phyloP scores from a whole-genome alignment of 2,113 vertebrate species.

The Phoxinus phoxinus region DNA sequence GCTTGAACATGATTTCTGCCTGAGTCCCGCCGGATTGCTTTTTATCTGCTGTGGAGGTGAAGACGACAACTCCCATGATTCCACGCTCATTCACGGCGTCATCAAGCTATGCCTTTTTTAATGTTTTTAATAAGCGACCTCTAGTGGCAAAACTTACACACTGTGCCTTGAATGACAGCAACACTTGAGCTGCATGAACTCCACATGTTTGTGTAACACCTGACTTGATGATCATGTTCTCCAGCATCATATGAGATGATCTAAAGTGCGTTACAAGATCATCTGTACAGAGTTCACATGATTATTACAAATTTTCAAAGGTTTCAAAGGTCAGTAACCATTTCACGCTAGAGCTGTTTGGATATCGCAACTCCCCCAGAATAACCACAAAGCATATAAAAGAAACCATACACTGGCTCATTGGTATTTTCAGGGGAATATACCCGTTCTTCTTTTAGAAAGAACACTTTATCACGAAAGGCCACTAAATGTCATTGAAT shows the following conservation, averaged over 20 bases:
- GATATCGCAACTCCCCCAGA: not conserved
- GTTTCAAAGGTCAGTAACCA: not conserved
- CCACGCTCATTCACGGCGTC: too few relatives aligned
- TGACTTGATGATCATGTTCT: not conserved
- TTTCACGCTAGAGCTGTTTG: not conserved
- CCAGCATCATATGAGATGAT: not conserved
- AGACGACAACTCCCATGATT: too few relatives aligned
- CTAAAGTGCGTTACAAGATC: not conserved
- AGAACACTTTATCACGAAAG: not conserved
- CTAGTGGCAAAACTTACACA: too few relatives aligned
- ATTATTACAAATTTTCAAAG: not conserved
- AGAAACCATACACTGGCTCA: not conserved
- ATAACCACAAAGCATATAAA: not conserved
- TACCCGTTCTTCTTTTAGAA: not conserved
- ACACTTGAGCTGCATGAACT: not conserved
- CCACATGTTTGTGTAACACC: not conserved
- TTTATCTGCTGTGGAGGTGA: too few relatives aligned
- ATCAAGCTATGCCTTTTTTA: too few relatives aligned
- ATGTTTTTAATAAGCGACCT: too few relatives aligned
- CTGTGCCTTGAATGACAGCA: not conserved
- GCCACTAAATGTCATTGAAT: not conserved
- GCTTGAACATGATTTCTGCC: too few relatives aligned
- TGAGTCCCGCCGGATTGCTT: too few relatives aligned
- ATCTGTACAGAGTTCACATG: not conserved
- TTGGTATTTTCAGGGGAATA: not conserved